phyloP scores from a whole-genome alignment of 2,888 invertebrate genomes.

The Tenthredo amoena region DNA sequence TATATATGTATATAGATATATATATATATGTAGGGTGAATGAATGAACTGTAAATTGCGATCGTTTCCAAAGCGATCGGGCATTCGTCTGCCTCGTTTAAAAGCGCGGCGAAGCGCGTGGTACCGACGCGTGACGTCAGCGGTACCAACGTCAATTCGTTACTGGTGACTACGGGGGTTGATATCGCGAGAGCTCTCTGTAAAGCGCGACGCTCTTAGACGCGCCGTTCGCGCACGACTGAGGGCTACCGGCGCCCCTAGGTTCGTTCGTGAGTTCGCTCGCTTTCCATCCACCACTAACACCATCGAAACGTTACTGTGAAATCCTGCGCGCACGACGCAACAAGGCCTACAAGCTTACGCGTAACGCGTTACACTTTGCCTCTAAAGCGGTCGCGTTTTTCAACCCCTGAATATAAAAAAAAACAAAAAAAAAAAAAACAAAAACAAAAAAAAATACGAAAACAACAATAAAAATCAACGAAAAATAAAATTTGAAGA shows the following conservation, averaged over 20 bases:
- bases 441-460: not conserved
- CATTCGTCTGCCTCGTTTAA: not conserved
- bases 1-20: not conserved
- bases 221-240: conserved; percentile 76
- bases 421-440: not conserved
- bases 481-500: not conserved
- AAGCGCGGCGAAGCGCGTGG: conserved; percentile 27
- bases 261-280: conserved; percentile 2
- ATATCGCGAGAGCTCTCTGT: not conserved
- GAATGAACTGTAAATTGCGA: not conserved
- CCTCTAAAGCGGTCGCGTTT: not conserved
- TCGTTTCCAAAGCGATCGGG: not conserved
- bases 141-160: conserved; percentile 5
- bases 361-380: not conserved
- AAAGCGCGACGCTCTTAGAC: conserved; percentile 59
- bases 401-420: not conserved
- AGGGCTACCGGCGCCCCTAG: conserved; percentile 58
- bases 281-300: conserved; percentile 28
- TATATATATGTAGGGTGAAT: not conserved
- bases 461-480: not conserved
- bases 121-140: conserved; percentile 43
- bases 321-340: conserved; percentile 61
- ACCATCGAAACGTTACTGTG: conserved; percentile 15
- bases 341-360: not conserved
- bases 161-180: not conserved